Base-by-base conservation (phyloP, 1,140 invertebrate genomes). In the Zaprionus africanus region DNA sequence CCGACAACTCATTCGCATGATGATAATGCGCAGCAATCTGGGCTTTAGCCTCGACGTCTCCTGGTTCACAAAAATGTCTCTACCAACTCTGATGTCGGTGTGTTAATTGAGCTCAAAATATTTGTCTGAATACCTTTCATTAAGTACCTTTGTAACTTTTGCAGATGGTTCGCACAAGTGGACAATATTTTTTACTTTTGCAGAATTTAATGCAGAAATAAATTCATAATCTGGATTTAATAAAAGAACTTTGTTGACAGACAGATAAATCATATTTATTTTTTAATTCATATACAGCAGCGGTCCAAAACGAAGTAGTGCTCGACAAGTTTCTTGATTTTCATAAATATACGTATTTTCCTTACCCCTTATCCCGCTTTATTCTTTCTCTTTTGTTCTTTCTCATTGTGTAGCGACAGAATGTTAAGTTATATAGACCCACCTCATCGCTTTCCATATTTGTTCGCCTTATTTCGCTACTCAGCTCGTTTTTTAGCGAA, bases 51-150 rank as follows among this genome's bases (percentile, higher is more conserved):
- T 92, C 54, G 91, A 92, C 38, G 84, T 92, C 36, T 92, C 90
- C 36, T 92, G 83, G 86, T 92, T 92, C 49, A 77, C 81, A 51
- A 78, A 78, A 49, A 92, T 92, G 90, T 82, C 87, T 9, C 57
- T 92, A 70, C 90, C 90, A 46, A 92, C 90, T 0, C 68, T 92
- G 7, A 85, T 92, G 91, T 65, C 83, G 60, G 90, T 92, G 68
- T 67, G 85, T 84, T 17, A 9, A 17, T 6, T 7, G 0, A 9
- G 15, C 7, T 17, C 2, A 6, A 38, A 17, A n/a, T 3, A 36
- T 38, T 38, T 17, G 2, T 1, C 7, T 9, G n/a, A 15, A 2
- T 17, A 11, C 9, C 9, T 3, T 11, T 6, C 3, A 41, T 41
- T 2, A 46, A 17, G 2, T 17, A 9, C 2, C n/a, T 78, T 67